A percentile compares a stretch with the other conserved stretches of the same genome.
These are phyloP conservation scores for Rhinoraja longicauda DNA, from an alignment of 2,797 vertebrate genomes.

Conservation along the genomic window DNA sequence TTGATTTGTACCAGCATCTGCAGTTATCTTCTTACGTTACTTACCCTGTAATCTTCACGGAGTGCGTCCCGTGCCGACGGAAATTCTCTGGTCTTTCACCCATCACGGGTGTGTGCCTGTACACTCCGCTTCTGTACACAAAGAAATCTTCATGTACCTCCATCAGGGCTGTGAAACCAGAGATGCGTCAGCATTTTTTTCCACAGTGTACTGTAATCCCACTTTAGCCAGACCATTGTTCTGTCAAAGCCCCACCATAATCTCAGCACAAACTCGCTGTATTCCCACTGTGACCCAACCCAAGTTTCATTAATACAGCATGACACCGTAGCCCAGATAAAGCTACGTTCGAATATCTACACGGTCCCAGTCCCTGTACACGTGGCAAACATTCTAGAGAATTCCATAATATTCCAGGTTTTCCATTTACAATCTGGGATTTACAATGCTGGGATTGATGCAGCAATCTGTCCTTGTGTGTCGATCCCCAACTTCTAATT, in stretches of 20 bases:
- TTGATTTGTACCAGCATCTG: too few species aligned
- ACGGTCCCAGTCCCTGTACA: background rate
- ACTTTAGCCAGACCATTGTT: background rate
- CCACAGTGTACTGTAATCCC: background rate
- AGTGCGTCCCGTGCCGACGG: constrained; percentile 84
- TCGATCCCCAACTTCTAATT: background rate
- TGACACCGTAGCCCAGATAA: background rate
- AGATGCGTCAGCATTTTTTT: background rate
- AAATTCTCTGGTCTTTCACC: constrained; percentile 65
- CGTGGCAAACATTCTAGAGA: background rate
- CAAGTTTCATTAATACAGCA: background rate
- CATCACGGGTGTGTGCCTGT: constrained; percentile 77
- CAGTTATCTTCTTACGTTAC: too few species aligned
- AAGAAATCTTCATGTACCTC: constrained; percentile 97
- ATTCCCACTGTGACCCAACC: background rate
- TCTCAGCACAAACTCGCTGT: background rate
- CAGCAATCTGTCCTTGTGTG: background rate
- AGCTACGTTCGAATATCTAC: background rate
- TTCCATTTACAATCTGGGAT: background rate
- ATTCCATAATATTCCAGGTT: background rate
- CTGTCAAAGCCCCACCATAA: too few species aligned
- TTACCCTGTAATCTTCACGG: constrained; percentile 90
- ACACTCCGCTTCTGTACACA: constrained; percentile 82
- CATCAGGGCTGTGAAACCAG: constrained; percentile 73
- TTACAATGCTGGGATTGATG: background rate